Conservation (phyloP, 37 sponge, comb jelly and placozoan species). For the Sycon ciliatum region DNA sequence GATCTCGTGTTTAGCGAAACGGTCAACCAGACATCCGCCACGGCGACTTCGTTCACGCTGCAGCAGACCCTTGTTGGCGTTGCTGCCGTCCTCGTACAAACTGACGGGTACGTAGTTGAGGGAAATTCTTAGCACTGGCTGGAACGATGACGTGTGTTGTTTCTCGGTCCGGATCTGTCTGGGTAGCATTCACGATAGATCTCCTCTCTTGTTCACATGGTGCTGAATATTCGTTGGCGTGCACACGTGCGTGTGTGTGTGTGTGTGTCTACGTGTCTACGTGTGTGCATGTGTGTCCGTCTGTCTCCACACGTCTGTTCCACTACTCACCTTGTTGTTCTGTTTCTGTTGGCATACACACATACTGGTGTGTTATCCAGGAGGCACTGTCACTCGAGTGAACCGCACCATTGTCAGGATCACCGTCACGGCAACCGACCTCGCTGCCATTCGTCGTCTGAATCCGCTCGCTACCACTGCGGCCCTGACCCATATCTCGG, state of each 20-base stretch:
- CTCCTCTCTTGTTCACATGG: constrained; percentile 18
- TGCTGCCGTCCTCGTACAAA: too few species aligned
- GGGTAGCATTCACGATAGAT: neutral
- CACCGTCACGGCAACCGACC: neutral
- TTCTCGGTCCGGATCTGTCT: neutral
- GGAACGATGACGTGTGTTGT: neutral
- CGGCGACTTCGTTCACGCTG: constrained; percentile 28
- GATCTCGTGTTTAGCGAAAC: constrained; percentile 59
- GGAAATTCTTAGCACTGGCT: neutral
- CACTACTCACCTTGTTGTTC: too few species aligned
- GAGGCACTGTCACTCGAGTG: too few species aligned
- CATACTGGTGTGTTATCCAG: too few species aligned
- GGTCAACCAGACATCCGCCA: constrained; percentile 40
- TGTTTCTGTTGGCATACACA: too few species aligned
- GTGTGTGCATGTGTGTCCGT: too few species aligned
- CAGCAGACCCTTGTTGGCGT: constrained; percentile 1
- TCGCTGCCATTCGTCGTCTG: neutral
- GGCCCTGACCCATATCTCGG: too few species aligned
- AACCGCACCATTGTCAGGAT: neutral
- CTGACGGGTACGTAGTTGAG: constrained; percentile 22
- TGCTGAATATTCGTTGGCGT: constrained; percentile 28
- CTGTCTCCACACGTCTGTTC: too few species aligned
- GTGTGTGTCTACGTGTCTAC: too few species aligned
- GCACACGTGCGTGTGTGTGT: too few species aligned
- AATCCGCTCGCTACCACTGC: constrained; percentile 44